These are phyloP conservation scores for Apamea anceps DNA, from an alignment of 2,888 invertebrate genomes.

Conservation along the genomic window DNA sequence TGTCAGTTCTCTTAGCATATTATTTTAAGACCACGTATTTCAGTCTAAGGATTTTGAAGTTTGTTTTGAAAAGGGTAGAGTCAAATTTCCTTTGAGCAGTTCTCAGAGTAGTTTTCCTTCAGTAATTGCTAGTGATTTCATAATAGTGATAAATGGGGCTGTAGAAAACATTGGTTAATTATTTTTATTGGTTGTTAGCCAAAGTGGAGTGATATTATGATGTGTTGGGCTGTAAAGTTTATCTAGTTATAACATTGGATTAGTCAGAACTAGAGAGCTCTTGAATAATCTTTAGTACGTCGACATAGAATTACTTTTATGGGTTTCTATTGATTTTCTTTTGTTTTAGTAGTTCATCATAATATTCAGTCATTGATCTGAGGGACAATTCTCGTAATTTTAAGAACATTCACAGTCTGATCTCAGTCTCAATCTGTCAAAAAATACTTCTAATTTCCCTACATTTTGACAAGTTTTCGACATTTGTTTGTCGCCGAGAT, in stretches of 20 bases:
- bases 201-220: constrained; percentile 44
- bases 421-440: no score
- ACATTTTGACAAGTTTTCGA: no score
- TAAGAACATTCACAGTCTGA: no score
- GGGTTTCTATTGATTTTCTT: neutral
- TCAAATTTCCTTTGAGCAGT: constrained; percentile 26
- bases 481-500: no score
- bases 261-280: neutral
- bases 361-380: neutral
- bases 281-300: constrained; percentile 9
- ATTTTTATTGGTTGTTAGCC: constrained; percentile 74
- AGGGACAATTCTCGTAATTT: no score
- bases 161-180: constrained; percentile 72
- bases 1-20: constrained; percentile 2
- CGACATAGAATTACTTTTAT: neutral
- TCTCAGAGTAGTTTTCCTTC: constrained; percentile 64
- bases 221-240: constrained; percentile 34
- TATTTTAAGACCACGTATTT: constrained; percentile 43
- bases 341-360: neutral
- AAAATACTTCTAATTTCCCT: no score
- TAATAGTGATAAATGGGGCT: constrained; percentile 80
- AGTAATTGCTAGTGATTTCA: constrained; percentile 82
- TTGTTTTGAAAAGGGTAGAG: neutral
- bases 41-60: constrained; percentile 27
- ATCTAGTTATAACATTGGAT: constrained; percentile 28